Evolutionary conservation across 2,888 invertebrate genomes (phyloP).

Genomic region (Nematopogon swammerdamellus): DNA sequence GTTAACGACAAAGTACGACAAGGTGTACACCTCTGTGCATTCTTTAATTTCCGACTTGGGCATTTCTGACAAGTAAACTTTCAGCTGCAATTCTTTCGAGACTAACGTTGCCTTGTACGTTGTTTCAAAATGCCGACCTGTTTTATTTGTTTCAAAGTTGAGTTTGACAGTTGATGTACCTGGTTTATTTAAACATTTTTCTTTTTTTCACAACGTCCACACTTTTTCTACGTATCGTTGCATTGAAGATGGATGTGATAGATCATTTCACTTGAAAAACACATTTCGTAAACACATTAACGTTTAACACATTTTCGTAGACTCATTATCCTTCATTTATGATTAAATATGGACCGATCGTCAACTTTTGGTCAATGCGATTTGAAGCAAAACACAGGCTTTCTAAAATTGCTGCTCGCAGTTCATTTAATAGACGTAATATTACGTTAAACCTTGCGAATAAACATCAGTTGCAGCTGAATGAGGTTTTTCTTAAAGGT

Average conservation of each 20-base stretch:
- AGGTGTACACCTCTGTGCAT: background rate
- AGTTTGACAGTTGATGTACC: background rate
- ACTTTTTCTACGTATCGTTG: background rate
- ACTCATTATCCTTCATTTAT: constrained; percentile 1
- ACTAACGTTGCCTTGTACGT: background rate
- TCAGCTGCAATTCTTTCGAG: background rate
- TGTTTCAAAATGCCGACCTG: background rate
- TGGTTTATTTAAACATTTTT: background rate
- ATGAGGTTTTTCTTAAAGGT: constrained; percentile 7
- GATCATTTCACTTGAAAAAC: constrained; percentile 8
- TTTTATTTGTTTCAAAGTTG: background rate
- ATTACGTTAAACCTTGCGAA: constrained; percentile 6
- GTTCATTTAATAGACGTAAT: constrained; percentile 8
- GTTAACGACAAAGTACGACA: background rate
- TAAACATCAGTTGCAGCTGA: constrained; percentile 9
- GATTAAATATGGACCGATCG: constrained; percentile 2
- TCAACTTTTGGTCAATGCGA: constrained; percentile 1
- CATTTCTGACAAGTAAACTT: background rate
- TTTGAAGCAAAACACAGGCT: constrained; percentile 7
- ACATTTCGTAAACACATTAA: constrained; percentile 6
- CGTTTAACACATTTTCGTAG: background rate
- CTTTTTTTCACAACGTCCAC: background rate
- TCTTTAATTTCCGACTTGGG: background rate
- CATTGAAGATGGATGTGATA: constrained; percentile 1
- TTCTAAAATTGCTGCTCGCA: constrained; percentile 8